A percentile compares a stretch with the other conserved stretches of the same genome.
phyloP scores from a whole-genome alignment of 2,797 vertebrate genomes.

The Paguma larvata region DNA sequence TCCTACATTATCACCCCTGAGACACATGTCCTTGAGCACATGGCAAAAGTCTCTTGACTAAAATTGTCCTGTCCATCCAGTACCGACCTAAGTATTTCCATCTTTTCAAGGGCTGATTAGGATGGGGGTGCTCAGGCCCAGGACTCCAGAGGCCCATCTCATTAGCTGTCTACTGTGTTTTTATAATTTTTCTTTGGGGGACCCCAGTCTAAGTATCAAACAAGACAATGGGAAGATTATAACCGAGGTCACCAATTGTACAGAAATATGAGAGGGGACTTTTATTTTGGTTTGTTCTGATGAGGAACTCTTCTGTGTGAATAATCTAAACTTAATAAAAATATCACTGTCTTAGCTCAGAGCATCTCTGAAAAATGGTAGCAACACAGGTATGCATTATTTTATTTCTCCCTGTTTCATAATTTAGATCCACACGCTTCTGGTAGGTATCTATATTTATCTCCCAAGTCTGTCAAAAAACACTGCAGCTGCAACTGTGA shows the following conservation, averaged over 20 bases:
- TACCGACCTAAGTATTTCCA: neutral
- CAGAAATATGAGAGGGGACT: neutral
- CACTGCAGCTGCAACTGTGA: constrained; percentile 4
- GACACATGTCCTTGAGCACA: neutral
- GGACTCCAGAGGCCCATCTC: neutral
- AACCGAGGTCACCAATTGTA: neutral
- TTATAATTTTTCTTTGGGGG: neutral
- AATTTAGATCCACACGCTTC: constrained; percentile 66
- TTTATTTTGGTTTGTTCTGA: constrained; percentile 51
- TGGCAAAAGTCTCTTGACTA: neutral
- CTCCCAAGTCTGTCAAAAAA: constrained; percentile 65
- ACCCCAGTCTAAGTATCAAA: constrained; percentile 8
- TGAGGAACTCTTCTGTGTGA: neutral
- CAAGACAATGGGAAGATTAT: neutral
- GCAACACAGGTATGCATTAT: neutral
- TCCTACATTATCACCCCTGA: neutral
- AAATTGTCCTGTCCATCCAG: neutral
- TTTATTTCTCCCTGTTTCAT: constrained; percentile 68
- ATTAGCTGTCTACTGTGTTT: neutral
- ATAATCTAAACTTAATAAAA: constrained; percentile 67
- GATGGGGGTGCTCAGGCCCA: neutral
- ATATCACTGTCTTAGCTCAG: neutral
- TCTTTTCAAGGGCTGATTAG: neutral
- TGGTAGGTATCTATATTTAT: constrained; percentile 71
- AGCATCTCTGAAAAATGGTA: constrained; percentile 55